Conservation (phyloP, 1,140 invertebrate genomes). For the Pseudachorutes palmiensis region DNA sequence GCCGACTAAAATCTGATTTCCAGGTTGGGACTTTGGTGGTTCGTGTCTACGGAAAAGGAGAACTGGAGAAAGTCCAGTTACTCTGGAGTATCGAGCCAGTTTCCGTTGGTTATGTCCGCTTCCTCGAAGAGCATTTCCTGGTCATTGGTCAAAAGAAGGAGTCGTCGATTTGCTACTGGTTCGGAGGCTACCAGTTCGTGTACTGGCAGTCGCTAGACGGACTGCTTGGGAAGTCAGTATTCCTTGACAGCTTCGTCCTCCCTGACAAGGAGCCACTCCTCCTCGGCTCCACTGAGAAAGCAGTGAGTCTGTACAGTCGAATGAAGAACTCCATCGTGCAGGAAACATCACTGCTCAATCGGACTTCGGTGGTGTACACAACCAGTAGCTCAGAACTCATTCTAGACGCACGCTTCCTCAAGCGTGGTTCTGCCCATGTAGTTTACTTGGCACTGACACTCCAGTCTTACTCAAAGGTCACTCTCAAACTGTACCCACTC, state of each 20-base stretch:
- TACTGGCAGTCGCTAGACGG: constrained; percentile 22
- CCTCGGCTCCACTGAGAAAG: not conserved
- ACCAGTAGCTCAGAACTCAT: not conserved
- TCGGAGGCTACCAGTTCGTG: constrained; percentile 27
- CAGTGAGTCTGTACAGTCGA: constrained; percentile 9
- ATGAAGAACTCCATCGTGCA: not conserved
- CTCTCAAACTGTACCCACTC: constrained; percentile 13
- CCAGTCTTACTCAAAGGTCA: not conserved
- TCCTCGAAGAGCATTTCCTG: constrained; percentile 26
- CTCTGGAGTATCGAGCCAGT: constrained; percentile 23
- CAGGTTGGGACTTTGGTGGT: constrained; percentile 26
- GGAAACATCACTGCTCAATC: not conserved
- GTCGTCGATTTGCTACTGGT: constrained; percentile 26
- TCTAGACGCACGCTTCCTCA: not conserved
- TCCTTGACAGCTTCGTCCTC: constrained; percentile 14
- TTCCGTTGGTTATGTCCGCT: constrained; percentile 11
- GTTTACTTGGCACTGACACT: constrained; percentile 7
- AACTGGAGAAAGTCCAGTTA: constrained; percentile 27
- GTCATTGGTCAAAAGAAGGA: constrained; percentile 25
- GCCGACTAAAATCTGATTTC: not conserved
- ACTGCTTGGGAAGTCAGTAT: not conserved
- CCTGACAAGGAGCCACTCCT: constrained; percentile 11
- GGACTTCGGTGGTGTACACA: not conserved
- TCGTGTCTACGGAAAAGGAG: constrained; percentile 14
- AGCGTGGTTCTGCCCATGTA: not conserved